Conservation (phyloP, 1,140 invertebrate species). For the Zaprionus capensis region DNA sequence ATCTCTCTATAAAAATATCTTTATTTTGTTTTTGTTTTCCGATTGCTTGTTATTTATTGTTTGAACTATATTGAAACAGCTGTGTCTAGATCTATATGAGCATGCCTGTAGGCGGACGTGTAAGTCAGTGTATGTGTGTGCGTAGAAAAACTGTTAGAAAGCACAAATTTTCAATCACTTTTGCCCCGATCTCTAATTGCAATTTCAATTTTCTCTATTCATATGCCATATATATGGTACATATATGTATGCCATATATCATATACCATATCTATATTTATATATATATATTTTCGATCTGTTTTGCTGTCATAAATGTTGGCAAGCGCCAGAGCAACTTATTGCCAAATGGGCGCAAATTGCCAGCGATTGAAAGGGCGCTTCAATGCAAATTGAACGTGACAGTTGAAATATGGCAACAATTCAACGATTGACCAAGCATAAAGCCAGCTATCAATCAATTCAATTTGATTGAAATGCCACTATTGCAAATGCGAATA, state of each 20-base stretch:
- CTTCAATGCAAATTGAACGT: slow-evolving; percentile 23
- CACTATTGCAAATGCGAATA: no score
- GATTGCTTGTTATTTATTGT: slow-evolving; percentile 9
- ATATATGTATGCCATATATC: slow-evolving; percentile 14
- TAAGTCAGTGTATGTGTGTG: neutral
- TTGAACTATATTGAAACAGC: slow-evolving; percentile 20
- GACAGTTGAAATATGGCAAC: slow-evolving; percentile 7
- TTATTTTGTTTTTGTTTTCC: slow-evolving; percentile 10
- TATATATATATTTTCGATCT: slow-evolving; percentile 20
- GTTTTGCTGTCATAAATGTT: slow-evolving; percentile 60
- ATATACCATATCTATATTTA: neutral
- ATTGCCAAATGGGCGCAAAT: slow-evolving; percentile 64
- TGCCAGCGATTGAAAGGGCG: slow-evolving; percentile 49
- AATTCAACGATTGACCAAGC: neutral
- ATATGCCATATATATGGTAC: neutral
- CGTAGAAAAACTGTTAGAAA: neutral
- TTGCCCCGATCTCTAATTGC: neutral
- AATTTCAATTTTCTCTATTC: slow-evolving; percentile 4
- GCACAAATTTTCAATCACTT: neutral
- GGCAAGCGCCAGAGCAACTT: slow-evolving; percentile 39
- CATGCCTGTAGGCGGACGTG: neutral
- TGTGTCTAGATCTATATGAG: slow-evolving; percentile 37
- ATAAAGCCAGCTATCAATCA: neutral
- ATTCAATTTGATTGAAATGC: neutral
- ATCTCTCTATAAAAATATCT: neutral